Conservation (phyloP, 1,140 invertebrate species). For the Acromyrmex charruanus region DNA sequence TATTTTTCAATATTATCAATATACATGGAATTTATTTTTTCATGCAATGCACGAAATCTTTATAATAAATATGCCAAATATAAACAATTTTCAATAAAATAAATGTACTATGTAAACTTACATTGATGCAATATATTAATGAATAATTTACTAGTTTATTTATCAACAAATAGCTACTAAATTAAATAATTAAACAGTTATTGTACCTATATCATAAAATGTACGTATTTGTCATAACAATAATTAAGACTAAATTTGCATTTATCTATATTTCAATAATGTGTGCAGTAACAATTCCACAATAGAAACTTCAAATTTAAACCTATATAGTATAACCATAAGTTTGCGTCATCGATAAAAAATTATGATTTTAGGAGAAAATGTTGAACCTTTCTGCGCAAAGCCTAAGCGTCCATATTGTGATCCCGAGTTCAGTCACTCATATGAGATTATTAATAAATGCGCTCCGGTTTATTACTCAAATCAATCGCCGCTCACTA, state of each 20-base stretch:
- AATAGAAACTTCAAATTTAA: neutral
- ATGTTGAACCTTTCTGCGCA: conserved; percentile 78
- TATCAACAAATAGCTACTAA: neutral
- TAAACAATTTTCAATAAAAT: conserved; percentile 16
- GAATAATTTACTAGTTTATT: neutral
- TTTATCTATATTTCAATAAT: conserved; percentile 3
- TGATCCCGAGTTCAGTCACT: conserved; percentile 57
- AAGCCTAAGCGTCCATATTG: conserved; percentile 60
- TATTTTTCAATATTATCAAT: neutral
- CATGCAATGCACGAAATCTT: neutral
- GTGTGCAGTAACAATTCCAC: neutral
- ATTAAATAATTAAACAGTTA: conserved; percentile 7
- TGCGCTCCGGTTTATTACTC: conserved; percentile 77
- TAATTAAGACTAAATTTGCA: conserved; percentile 5
- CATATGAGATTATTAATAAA: conserved; percentile 57
- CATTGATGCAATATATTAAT: neutral
- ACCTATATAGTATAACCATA: neutral
- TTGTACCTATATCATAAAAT: neutral
- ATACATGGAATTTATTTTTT: conserved; percentile 6
- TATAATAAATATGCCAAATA: neutral
- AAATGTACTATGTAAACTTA: neutral
- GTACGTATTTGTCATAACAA: neutral
- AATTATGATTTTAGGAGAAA: conserved; percentile 70
- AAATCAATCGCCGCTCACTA: conserved; percentile 60
- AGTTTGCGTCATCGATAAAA: neutral